Evolutionary conservation across 2,797 vertebrate species (phyloP).

Genomic region (Acrocephalus scirpaceus): DNA sequence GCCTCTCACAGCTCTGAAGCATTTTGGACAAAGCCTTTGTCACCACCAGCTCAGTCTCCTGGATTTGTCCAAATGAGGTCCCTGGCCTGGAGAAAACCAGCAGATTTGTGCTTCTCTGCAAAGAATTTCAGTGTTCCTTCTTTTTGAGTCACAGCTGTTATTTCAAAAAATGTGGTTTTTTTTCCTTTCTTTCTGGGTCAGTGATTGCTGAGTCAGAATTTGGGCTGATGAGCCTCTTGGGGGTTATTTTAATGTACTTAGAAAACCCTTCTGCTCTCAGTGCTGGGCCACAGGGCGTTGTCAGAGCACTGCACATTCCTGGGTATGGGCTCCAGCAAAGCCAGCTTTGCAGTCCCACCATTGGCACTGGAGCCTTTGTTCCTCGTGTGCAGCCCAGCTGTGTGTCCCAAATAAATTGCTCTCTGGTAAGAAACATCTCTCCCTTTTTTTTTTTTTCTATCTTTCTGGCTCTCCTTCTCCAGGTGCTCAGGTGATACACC

Average conservation of each 20-base stretch:
- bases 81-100: accelerated
- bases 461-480: neutral
- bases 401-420: neutral
- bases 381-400: neutral
- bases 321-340: neutral
- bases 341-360: neutral
- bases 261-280: neutral
- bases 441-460: neutral
- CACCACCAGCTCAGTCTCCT: neutral
- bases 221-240: neutral
- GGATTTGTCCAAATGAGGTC: neutral
- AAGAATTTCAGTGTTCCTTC: neutral
- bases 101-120: neutral
- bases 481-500: neutral
- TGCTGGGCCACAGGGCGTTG: neutral
- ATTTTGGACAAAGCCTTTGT: neutral
- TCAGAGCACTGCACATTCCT: neutral
- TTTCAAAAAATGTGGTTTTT: neutral
- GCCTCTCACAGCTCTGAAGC: neutral
- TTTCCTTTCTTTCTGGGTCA: neutral
- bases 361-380: neutral
- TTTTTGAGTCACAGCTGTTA: neutral
- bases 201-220: neutral
- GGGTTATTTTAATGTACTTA: neutral
- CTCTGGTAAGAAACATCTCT: accelerated